phyloP scores from a whole-genome alignment of 2,888 invertebrate genomes.

The Dynastes maya region DNA sequence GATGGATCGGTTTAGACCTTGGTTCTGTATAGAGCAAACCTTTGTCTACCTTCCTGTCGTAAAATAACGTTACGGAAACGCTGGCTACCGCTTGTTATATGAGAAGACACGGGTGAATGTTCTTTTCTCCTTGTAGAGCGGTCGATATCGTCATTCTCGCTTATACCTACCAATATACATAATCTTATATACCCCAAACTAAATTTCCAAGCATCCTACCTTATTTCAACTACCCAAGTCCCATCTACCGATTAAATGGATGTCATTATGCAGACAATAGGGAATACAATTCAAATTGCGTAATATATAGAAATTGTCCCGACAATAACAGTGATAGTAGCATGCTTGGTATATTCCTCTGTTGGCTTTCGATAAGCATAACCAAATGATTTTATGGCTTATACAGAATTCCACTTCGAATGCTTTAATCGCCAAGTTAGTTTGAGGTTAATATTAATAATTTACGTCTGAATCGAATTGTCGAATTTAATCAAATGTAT shows the following conservation, averaged over 20 bases:
- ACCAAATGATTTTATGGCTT: slow-evolving; percentile 22
- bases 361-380: background rate
- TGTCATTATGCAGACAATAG: background rate
- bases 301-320: slow-evolving; percentile 18
- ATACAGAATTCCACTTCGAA: slow-evolving; percentile 6
- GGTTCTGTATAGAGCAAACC: slow-evolving; percentile 40
- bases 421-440: background rate
- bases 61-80: slow-evolving; percentile 45
- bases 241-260: slow-evolving; percentile 17
- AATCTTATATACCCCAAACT: slow-evolving; percentile 33
- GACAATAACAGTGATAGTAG: slow-evolving; percentile 6
- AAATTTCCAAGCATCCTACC: slow-evolving; percentile 18
- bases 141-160: slow-evolving; percentile 32
- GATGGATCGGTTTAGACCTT: slow-evolving; percentile 45
- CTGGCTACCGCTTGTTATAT: slow-evolving; percentile 37
- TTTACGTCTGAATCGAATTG: background rate
- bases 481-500: background rate
- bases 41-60: slow-evolving; percentile 46
- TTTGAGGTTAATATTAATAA: slow-evolving; percentile 16
- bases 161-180: slow-evolving; percentile 42
- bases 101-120: slow-evolving; percentile 39
- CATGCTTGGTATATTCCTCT: background rate
- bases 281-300: slow-evolving; percentile 20
- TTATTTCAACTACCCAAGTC: background rate
- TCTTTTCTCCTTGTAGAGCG: slow-evolving; percentile 35